Evolutionary conservation across 2,797 vertebrate species (phyloP).

Genomic region (Sebastolobus altivelis): DNA sequence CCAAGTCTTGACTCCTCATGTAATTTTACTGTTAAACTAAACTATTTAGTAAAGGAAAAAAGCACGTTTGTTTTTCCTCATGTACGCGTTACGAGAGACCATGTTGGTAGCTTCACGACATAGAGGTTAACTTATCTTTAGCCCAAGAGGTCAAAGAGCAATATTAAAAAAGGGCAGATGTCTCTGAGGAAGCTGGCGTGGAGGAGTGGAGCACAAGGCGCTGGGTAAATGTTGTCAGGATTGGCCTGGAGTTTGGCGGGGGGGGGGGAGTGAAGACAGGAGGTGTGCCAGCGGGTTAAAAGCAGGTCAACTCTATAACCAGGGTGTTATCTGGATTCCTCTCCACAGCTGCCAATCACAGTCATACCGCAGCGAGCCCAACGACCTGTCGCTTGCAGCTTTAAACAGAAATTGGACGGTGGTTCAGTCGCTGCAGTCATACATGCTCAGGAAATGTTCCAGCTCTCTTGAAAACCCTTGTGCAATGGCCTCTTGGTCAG

Average conservation of each 20-base stretch:
- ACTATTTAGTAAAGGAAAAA: not conserved
- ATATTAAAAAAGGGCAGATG: constrained; percentile 61
- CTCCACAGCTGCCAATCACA: constrained; percentile 64
- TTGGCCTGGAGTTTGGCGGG: constrained; percentile 25
- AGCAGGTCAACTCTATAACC: constrained; percentile 64
- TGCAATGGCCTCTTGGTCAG: constrained; percentile 64
- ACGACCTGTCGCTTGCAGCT: constrained; percentile 37
- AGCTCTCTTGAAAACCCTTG: constrained; percentile 44
- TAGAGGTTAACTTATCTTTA: constrained; percentile 77
- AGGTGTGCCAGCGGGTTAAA: constrained; percentile 67
- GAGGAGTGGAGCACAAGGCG: constrained; percentile 41
- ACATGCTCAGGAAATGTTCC: constrained; percentile 66
- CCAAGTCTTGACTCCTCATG: not conserved
- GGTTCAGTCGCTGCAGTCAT: constrained; percentile 34
- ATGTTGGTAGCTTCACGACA: constrained; percentile 27
- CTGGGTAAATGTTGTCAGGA: constrained; percentile 63
- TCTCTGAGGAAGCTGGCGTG: constrained; percentile 35
- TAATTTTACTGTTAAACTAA: constrained; percentile 17
- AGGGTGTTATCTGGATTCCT: constrained; percentile 63
- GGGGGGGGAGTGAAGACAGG: constrained; percentile 51
- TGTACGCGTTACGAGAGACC: constrained; percentile 8
- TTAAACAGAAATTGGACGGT: constrained; percentile 18
- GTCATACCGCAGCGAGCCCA: constrained; percentile 23
- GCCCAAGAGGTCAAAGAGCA: constrained; percentile 63
- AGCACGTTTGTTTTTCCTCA: constrained; percentile 14